Base-by-base conservation (phyloP, 2,113 vertebrate species). In the Cisticola juncidis region DNA sequence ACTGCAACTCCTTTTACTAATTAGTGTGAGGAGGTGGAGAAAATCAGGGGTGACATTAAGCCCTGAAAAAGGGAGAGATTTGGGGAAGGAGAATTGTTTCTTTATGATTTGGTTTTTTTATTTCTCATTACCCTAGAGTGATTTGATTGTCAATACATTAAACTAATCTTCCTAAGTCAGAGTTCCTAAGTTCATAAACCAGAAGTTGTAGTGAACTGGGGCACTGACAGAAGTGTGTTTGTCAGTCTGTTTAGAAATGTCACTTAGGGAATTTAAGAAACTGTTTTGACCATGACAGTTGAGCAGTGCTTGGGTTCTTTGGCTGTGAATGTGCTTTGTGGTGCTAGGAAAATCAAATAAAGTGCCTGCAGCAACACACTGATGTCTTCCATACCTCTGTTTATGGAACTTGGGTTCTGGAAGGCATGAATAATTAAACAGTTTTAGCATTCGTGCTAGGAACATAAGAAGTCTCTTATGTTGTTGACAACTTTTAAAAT, bases 1-100 rank as follows among this genome's bases (percentile, higher is more conserved):
- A 70, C 12, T 0, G 0, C 23, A 70, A 31, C 4, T 0, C 4
- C 3, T 51, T 51, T 16, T 1, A 3, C 42, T 31, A 3, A 14
- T 21, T 2, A 2, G 4, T 12, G 19, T 15, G 8, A 71, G 17
- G 22, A 82, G 28, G 5, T 5, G 70, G 26, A 73, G 66, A 51
- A 68, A 77, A 28, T 23, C 7, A 5, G 33, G 7, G 28, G 13
- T 40, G 20, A 69, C 38, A 4, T 3, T 58, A 6, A 79, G 33
- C 9, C 9, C 10, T 6, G 8, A 14, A 91, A 29, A 64, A 53
- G 16, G 3, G 10, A 53, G 9, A 26, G 7, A 8, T 23, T 19
- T 12, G 2, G 4, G 2, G 11, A 44, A 28, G 29, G 11, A 56
- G 15, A 61, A 61, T 40, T 4, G 1, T 20, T 40, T 65, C 7